Evolutionary conservation across 2,113 vertebrate genomes (phyloP), one percentile per base, ranked within the genome.

Genomic region (Pan paniscus): DNA sequence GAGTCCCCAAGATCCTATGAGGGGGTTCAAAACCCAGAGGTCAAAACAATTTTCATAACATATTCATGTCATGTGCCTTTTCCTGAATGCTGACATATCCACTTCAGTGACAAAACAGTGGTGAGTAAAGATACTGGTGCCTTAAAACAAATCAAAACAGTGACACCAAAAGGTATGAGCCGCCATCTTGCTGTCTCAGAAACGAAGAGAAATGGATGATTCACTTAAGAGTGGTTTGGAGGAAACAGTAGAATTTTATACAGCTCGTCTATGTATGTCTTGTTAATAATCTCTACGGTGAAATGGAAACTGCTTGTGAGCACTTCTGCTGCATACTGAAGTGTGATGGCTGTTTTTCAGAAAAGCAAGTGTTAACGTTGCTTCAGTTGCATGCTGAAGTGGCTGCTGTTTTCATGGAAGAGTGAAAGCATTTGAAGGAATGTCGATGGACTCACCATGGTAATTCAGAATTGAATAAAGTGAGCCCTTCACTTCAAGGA

Each of bases 141-240:
- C 32, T 50, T 20, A n/a, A 20, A 38, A 20, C 43, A 78, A 8
- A 55, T 67, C 22, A 48, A 50, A 30, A 6, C 14, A 13, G 75
- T n/a, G 32, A 14, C 30, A 46, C 20, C 57, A 27, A 50, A 48
- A 2, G 11, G 6, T 14, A 38, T 7, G 5, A 18, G 4, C 30
- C 3, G 52, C 38, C 57, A 12, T 40, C n/a, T 10, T 30, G 25
- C 10, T 25, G 18, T 5, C 43, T 43, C 50, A 43, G 17, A 61
- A 3, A n/a, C 22, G 43, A 11, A 32, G 9, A 14, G 0, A 1
- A 5, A 14, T 27, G 25, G 27, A 25, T 16, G 4, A 17, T 68
- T 90, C 35, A 11, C 20, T 46, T 35, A 35, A n/a, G 72, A 72
- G 38, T 22, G n/a, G 38, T 8, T 11, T 55, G 55, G 23, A 59